phyloP scores from a whole-genome alignment of 1,140 invertebrate genomes.

The Drosophila hydei region DNA sequence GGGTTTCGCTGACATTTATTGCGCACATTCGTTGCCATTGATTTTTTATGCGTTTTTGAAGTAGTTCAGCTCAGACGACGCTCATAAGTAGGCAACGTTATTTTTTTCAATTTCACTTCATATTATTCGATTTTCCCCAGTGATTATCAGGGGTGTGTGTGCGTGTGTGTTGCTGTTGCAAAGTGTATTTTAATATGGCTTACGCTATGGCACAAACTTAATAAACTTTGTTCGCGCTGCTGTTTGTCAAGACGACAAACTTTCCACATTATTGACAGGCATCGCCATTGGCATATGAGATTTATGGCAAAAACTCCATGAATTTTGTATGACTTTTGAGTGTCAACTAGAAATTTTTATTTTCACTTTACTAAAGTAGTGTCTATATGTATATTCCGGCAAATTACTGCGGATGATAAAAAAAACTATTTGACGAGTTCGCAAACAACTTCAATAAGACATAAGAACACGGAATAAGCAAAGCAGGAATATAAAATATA shows the following conservation, averaged over 20 bases:
- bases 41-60: conserved; percentile 80
- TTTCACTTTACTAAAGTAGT: conserved; percentile 10
- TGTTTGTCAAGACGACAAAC: conserved; percentile 40
- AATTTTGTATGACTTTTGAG: conserved; percentile 62
- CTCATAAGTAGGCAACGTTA: conserved; percentile 61
- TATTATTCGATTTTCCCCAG: conserved; percentile 44
- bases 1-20: conserved; percentile 73
- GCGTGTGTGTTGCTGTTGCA: conserved; percentile 25
- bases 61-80: conserved; percentile 57
- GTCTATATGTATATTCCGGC: neutral
- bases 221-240: conserved; percentile 57
- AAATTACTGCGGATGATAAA: conserved; percentile 4
- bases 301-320: conserved; percentile 57
- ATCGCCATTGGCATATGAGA: conserved; percentile 54
- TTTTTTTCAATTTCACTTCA: conserved; percentile 54
- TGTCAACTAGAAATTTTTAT: conserved; percentile 51
- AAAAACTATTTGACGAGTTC: neutral
- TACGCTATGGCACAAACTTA: conserved; percentile 62
- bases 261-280: conserved; percentile 56
- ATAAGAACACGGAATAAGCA: too few species aligned
- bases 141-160: conserved; percentile 36
- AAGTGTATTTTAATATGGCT: conserved; percentile 70
- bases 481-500: neutral
- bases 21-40: conserved; percentile 77
- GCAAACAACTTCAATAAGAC: too few species aligned